Evolutionary conservation across 2,113 vertebrate genomes (phyloP).

Genomic region (Epinephelus fuscoguttatus): DNA sequence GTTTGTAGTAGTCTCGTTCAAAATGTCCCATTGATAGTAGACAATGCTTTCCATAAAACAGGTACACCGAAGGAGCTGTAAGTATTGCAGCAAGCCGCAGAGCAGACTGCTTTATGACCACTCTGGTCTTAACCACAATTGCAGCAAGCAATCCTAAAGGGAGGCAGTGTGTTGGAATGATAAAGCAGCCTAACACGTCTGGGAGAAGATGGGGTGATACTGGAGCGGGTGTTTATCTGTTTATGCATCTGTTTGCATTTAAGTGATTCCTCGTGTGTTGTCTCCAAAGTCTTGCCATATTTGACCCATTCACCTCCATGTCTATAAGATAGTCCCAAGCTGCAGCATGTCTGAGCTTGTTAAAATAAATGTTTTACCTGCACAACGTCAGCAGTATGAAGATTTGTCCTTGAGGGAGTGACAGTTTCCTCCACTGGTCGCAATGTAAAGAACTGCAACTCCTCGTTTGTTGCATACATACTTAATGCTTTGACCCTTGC

Average conservation of each 20-base stretch:
- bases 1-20: neutral
- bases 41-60: constrained; percentile 28
- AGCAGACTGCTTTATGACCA: constrained; percentile 59
- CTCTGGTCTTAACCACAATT: constrained; percentile 9
- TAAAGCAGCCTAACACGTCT: constrained; percentile 38
- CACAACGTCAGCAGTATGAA: neutral
- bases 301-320: neutral
- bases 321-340: neutral
- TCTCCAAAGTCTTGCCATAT: neutral
- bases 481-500: constrained; percentile 6
- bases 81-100: constrained; percentile 24
- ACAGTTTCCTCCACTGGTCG: neutral
- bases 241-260: constrained; percentile 9
- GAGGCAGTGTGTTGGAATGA: constrained; percentile 44
- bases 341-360: neutral
- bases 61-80: constrained; percentile 45
- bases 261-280: neutral
- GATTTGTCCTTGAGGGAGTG: neutral
- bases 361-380: neutral
- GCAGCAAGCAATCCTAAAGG: constrained; percentile 36
- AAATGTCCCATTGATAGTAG: constrained; percentile 26
- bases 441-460: neutral
- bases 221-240: constrained; percentile 3
- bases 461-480: neutral
- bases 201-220: neutral